phyloP scores from a whole-genome alignment of 2,797 vertebrate genomes.

The Threskiornis aethiopicus region DNA sequence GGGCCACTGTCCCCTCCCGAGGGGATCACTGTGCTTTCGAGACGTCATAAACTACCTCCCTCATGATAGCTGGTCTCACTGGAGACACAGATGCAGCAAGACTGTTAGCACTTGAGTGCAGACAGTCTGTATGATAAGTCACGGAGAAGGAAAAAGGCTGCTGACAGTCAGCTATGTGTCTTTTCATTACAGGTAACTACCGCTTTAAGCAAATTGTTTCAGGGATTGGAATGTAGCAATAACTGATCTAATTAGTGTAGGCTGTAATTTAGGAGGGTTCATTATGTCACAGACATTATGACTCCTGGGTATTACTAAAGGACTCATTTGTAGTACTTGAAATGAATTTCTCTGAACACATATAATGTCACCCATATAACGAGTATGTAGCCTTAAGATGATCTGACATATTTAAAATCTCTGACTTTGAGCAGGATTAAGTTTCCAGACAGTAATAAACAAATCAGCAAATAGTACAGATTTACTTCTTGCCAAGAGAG shows the following conservation, averaged over 20 bases:
- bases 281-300: constrained; percentile 78
- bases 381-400: not conserved
- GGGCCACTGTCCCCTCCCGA: not conserved
- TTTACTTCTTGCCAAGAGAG: constrained; percentile 7
- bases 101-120: not conserved
- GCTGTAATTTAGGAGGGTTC: constrained; percentile 82
- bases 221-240: constrained; percentile 77
- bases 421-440: constrained; percentile 8
- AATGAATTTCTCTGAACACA: constrained; percentile 72
- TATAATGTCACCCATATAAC: constrained; percentile 23
- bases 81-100: not conserved
- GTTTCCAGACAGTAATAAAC: constrained; percentile 62
- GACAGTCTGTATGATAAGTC: not conserved
- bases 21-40: not conserved
- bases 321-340: constrained; percentile 76
- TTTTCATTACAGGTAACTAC: constrained; percentile 74
- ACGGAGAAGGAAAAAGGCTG: constrained; percentile 20
- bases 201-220: constrained; percentile 77
- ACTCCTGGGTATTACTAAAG: constrained; percentile 79
- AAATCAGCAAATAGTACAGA: constrained; percentile 48
- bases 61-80: not conserved
- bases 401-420: constrained; percentile 27
- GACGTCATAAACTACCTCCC: not conserved
- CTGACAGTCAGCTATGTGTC: constrained; percentile 67
- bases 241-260: constrained; percentile 80